Evolutionary conservation across 2,113 vertebrate genomes (phyloP).

Genomic region (Mungos mungo): DNA sequence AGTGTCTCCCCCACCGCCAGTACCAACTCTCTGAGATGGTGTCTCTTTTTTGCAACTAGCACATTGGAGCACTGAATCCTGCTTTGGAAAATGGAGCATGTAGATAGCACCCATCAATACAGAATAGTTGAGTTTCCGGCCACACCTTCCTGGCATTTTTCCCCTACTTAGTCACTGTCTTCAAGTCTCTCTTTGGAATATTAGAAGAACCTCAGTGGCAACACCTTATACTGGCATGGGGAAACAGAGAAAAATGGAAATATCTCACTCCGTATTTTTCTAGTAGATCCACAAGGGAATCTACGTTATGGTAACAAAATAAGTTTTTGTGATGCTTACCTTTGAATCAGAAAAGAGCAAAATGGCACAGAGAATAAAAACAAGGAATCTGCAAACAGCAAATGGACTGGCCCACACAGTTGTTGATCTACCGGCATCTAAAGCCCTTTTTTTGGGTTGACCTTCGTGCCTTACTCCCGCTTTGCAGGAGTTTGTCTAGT

Average conservation of each 20-base stretch:
- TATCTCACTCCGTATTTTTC: neutral
- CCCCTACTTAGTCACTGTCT: neutral
- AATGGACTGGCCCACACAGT: no score
- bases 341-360: neutral
- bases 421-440: no score
- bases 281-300: neutral
- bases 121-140: neutral
- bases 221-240: accelerated
- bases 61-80: neutral
- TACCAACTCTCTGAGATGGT: neutral
- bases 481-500: neutral
- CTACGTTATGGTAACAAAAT: neutral
- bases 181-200: neutral
- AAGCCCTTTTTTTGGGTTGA: neutral
- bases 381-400: neutral
- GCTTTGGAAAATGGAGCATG: neutral
- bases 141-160: neutral
- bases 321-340: neutral
- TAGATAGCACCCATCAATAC: neutral
- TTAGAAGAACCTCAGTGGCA: neutral
- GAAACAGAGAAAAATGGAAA: neutral
- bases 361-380: neutral
- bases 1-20: no score
- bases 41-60: neutral
- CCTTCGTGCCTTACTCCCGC: neutral